Evolutionary conservation across 1,140 invertebrate species (phyloP), one percentile per base, ranked within the genome.

Genomic region (Armadillidium nasatum): DNA sequence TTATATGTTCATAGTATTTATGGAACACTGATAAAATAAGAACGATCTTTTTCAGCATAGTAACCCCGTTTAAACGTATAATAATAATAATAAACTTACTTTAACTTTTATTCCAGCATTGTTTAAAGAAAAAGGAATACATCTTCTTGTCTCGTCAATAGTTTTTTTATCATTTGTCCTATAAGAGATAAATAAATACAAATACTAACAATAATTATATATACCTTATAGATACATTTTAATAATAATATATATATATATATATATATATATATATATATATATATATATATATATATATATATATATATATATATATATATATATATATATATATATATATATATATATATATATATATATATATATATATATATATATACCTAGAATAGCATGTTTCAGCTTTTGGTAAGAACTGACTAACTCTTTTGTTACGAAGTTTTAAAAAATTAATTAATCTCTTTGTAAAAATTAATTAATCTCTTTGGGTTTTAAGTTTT

Each of bases 101-200:
- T 43, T 69, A 22, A 78, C 67, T 10, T 74, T 74, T 45, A 78
- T 68, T 0, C 77, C 77, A n/a, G 75, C 75, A 10, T 50, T n/a
- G 22, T 76, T 72, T 4, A 78, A 22, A 74, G 75, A 73, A 33
- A 78, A 78, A 10, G 77, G 77, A 13, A 78, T 71, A 13, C n/a
- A 69, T 21, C 66, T 75, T 15, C 44, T 60, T n/a, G 74, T 73
- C 6, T 71, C 72, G 45, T 75, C 71, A n/a, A 78, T 50, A 0
- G 71, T 75, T 15, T 67, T 22, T 22, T 73, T 76, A 66, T 78
- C 77, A 60, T 78, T 78, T 66, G 75, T 68, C 77, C 77, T 78
- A 74, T 50, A 78, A 78, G 7, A 73, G 11, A 68, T 50, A 45
- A 23, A 43, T 19, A n/a, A 0, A 33, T 33, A n/a, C n/a, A n/a